Evolutionary conservation across 2,888 invertebrate genomes (phyloP), one percentile per base, ranked within the genome.

Genomic region (Alentia gelatinosa): DNA sequence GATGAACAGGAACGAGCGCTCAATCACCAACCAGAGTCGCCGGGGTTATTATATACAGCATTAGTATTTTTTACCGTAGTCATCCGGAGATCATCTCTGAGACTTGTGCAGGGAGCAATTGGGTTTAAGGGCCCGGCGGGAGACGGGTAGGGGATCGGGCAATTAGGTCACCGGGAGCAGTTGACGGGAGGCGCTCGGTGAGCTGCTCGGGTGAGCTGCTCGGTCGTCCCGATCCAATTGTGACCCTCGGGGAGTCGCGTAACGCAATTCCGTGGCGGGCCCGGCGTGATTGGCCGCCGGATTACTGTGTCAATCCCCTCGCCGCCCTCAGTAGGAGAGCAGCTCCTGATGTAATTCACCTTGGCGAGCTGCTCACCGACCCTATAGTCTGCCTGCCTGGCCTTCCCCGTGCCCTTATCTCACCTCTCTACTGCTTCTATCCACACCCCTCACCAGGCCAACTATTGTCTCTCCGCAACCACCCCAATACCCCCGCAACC

Each of bases 241-340:
- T 86, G 86, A 42, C 42, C 50, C 50, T 19, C 12, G 42, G 86
- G 86, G 86, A 47, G 30, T 47, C 7, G 47, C 47, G 86, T 86
- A 86, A 86, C 30, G 86, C 47, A 86, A 86, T 86, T 86, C 47
- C 33, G 86, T 19, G 47, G 47, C 30, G 1, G 23, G 86, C 19
- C 50, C 86, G 50, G 50, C 30, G 47, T 86, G 86, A 86, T 86
- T 86, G 86, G 86, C 86, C 33, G 30, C 30, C 86, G 47, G 86
- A 86, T 86, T 86, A 86, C 47, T 86, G 86, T 86, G 86, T 86
- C 86, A 86, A 86, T 86, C 86, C 50, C 56, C 56, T n/a, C n/a
- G 23, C n/a, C 56, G 19, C 56, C 56, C 56, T 56, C 56, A 56
- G 23, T 56, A 19, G 37, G 12, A 12, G 79, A 37, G 79, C 79